These are phyloP conservation scores for Papilio gigon DNA, from an alignment of 2,888 invertebrate genomes.

Conservation along the genomic window DNA sequence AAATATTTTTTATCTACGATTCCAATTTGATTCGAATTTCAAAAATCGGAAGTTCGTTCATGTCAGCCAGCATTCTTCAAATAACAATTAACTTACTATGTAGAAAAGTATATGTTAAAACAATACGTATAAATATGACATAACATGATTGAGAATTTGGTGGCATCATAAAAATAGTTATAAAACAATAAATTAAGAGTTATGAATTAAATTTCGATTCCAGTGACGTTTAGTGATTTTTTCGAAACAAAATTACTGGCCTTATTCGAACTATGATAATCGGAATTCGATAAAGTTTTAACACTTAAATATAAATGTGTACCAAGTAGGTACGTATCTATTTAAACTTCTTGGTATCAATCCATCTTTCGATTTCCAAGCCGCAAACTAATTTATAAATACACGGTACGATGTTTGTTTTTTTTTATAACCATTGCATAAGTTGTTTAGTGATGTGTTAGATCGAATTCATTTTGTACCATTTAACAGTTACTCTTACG, in stretches of 20 bases:
- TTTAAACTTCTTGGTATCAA: constrained; percentile 13
- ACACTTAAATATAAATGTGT: too few species aligned
- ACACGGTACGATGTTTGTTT: constrained; percentile 23
- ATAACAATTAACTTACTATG: too few species aligned
- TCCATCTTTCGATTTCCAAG: not conserved
- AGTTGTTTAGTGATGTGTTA: constrained; percentile 22
- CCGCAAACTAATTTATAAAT: constrained; percentile 35
- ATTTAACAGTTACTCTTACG: constrained; percentile 42
- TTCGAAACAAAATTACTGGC: too few species aligned
- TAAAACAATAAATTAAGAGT: not conserved
- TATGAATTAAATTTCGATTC: too few species aligned
- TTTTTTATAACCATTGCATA: constrained; percentile 33
- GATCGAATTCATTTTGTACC: constrained; percentile 28
- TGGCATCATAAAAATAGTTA: not conserved
- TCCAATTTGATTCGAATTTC: too few species aligned
- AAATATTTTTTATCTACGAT: too few species aligned
- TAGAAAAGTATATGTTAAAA: too few species aligned
- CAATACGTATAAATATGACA: not conserved
- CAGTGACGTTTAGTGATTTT: too few species aligned
- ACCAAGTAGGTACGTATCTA: not conserved
- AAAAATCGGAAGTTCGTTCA: too few species aligned
- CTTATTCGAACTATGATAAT: too few species aligned
- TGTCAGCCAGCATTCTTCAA: too few species aligned
- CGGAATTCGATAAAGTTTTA: too few species aligned
- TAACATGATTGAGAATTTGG: not conserved